A percentile compares a stretch with the other conserved stretches of the same genome.
Conservation (phyloP, 2,888 invertebrate species). For the Saturnia pavonia region DNA sequence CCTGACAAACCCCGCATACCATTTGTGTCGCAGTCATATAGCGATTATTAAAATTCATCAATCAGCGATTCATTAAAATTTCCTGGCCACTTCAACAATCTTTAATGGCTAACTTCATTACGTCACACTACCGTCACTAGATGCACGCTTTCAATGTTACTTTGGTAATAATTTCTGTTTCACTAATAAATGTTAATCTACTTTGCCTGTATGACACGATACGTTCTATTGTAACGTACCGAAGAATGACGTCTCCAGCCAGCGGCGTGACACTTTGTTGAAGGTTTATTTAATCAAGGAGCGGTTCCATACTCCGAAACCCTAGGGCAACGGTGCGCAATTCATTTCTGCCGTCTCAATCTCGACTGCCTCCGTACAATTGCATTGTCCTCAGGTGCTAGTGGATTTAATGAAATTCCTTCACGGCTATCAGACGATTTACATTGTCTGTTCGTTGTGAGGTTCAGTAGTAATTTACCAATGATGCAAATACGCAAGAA, state of each 20-base stretch:
- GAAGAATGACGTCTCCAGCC: constrained; percentile 58
- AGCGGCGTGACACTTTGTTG: constrained; percentile 66
- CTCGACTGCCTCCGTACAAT: constrained; percentile 69
- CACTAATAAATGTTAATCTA: constrained; percentile 33
- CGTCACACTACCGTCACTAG: too few relatives aligned
- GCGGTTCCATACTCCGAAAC: constrained; percentile 46
- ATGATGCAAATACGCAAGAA: constrained; percentile 35
- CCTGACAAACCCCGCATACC: too few relatives aligned
- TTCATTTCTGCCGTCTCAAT: constrained; percentile 73
- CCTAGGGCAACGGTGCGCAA: constrained; percentile 56
- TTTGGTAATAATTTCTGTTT: constrained; percentile 20
- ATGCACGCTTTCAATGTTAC: too few relatives aligned
- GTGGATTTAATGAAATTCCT: constrained; percentile 73
- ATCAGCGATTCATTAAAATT: too few relatives aligned
- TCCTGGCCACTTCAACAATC: too few relatives aligned
- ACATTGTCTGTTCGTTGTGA: constrained; percentile 35
- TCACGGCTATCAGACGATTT: constrained; percentile 59
- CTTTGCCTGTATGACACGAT: constrained; percentile 46
- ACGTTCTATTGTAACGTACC: constrained; percentile 63
- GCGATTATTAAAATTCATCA: too few relatives aligned
- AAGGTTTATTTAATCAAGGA: constrained; percentile 80
- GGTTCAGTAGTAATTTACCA: constrained; percentile 60
- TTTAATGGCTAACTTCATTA: too few relatives aligned
- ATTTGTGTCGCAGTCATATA: too few relatives aligned
- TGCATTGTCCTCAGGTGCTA: constrained; percentile 73